These are phyloP conservation scores for Jacana jacana DNA, from an alignment of 2,113 vertebrate genomes.

Conservation along the genomic window DNA sequence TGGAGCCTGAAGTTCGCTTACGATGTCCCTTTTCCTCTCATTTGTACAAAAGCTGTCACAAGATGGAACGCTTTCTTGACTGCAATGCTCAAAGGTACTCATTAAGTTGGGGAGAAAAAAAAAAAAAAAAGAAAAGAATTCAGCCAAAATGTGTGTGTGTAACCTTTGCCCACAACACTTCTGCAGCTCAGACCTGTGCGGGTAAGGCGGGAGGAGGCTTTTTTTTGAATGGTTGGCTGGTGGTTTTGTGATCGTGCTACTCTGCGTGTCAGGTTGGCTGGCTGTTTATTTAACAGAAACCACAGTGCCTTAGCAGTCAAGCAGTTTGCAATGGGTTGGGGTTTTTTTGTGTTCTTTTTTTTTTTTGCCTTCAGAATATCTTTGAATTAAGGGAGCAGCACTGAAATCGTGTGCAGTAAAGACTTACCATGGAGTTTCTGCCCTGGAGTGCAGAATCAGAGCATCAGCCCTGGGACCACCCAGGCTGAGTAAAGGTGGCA, in stretches of 20 bases:
- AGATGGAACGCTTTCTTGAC: conserved; percentile 28
- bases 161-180: conserved; percentile 23
- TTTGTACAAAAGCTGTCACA: conserved; percentile 47
- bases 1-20: conserved; percentile 41
- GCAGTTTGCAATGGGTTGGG: not conserved
- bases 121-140: too few species aligned
- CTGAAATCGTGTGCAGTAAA: not conserved
- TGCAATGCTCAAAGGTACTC: conserved; percentile 64
- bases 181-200: not conserved
- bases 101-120: conserved; percentile 36
- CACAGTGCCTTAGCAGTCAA: not conserved
- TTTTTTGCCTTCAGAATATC: not conserved
- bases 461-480: not conserved
- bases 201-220: not conserved
- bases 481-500: not conserved
- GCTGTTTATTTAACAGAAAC: not conserved
- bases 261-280: not conserved
- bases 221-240: not conserved
- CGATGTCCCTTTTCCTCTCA: conserved; percentile 55
- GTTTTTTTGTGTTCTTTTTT: not conserved
- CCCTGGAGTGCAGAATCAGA: not conserved
- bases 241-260: not conserved
- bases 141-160: not conserved
- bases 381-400: not conserved
- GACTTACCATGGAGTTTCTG: not conserved